A percentile compares a stretch with the other conserved stretches of the same genome.
Evolutionary conservation across 2,888 invertebrate species (phyloP).

Genomic region (Caenorhabditis afra): DNA sequence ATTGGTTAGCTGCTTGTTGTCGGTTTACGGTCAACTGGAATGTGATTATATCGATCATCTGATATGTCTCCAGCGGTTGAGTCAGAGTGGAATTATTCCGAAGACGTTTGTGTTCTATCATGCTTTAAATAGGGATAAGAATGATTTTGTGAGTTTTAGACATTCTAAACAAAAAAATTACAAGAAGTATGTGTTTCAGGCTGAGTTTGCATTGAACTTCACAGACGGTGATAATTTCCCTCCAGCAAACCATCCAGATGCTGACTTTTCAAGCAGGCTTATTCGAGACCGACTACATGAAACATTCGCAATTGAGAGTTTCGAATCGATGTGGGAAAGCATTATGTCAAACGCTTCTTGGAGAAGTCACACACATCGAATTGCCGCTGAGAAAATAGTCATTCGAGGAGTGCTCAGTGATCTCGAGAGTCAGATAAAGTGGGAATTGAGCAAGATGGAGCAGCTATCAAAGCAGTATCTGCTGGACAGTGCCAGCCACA

Average conservation of each 20-base stretch:
- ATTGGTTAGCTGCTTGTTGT: conserved; percentile 8
- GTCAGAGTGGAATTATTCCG: conserved; percentile 12
- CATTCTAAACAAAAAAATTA: background rate
- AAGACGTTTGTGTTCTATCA: conserved; percentile 27
- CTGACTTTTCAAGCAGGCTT: background rate
- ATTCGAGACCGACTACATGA: background rate
- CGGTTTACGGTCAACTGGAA: background rate
- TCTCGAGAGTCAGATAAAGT: background rate
- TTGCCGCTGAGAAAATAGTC: conserved; percentile 2
- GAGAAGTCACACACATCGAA: background rate
- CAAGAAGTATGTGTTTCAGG: conserved; percentile 14
- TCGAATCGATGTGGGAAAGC: conserved; percentile 25
- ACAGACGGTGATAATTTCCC: conserved; percentile 17
- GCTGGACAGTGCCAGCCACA: background rate
- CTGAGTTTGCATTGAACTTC: background rate
- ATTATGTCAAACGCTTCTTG: background rate
- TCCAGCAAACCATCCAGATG: background rate
- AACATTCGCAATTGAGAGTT: background rate
- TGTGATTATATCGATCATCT: background rate
- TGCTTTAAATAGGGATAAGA: conserved; percentile 3
- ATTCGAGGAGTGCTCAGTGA: conserved; percentile 3
- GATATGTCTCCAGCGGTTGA: background rate
- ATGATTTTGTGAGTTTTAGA: conserved; percentile 15
- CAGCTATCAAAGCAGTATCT: conserved; percentile 6
- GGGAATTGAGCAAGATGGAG: conserved; percentile 1